Base-by-base conservation (phyloP, 2,888 invertebrate species). In the Cancer borealis region DNA sequence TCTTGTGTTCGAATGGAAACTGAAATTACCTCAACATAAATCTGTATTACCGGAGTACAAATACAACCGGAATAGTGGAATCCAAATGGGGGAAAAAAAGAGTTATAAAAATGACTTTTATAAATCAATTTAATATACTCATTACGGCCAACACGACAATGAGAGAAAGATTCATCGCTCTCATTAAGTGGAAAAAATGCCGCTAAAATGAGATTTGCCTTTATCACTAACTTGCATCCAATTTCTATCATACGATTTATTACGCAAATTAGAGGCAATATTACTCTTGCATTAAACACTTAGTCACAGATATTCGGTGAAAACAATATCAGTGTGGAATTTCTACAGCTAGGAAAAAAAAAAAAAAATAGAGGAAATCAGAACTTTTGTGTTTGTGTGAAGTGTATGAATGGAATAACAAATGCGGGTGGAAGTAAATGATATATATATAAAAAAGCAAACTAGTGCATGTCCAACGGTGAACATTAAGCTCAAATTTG, bases 211-310 rank as follows among this genome's bases (percentile, higher is more conserved):
- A 14, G 26, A 79, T 30, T 26, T 26, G 79, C 30, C 30, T 12
- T 8, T 30, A 79, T 79, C 79, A 79, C 79, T 79, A 79, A 30
- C 26, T 79, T 26, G 73, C 73, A 30, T 79, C 30, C 30, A 26
- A 79, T 79, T 79, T 30, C 30, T 79, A 30, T 79, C 79, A 79
- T 26, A 79, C 79, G 14, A 79, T 79, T 79, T 79, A 79, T 30
- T 79, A 30, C 30, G 30, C 30, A 30, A 30, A 79, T 79, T 79
- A 79, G 79, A 26, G 26, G 30, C 10, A 79, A 26, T 30, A 30
- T 79, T n/a, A 66, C 66, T 66, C n/a, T n/a, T 66, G 66, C 66
- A 66, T 66, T 66, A 66, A 66, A 66, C 66, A 66, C n/a, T 66
- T 66, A 66, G 66, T 66, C 66, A 66, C n/a, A 66, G 66, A 6